A percentile compares a stretch with the other conserved stretches of the same genome.
Conservation (phyloP, 2,888 invertebrate genomes). For the Caenorhabditis becei region DNA sequence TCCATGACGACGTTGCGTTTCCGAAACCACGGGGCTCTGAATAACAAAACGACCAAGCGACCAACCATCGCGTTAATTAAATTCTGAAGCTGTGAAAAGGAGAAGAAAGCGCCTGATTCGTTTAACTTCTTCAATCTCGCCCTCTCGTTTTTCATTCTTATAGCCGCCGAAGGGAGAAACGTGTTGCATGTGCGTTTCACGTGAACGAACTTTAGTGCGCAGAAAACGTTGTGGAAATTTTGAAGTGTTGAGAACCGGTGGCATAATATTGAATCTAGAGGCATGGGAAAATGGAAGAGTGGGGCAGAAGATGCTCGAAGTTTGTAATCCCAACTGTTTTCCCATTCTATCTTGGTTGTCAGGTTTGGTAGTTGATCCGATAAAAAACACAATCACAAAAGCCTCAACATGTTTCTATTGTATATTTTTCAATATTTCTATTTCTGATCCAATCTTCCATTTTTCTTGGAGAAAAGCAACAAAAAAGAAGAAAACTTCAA, state of each 20-base stretch:
- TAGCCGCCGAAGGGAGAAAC: neutral
- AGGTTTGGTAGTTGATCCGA: too few species aligned
- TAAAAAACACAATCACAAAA: too few species aligned
- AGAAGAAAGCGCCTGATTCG: slow-evolving; percentile 6
- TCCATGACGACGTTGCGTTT: slow-evolving; percentile 10
- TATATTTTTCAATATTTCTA: too few species aligned
- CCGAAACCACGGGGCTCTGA: slow-evolving; percentile 1
- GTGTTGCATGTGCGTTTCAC: slow-evolving; percentile 39
- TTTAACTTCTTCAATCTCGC: slow-evolving; percentile 13
- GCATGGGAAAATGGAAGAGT: too few species aligned
- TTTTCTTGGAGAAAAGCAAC: too few species aligned
- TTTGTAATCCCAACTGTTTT: neutral
- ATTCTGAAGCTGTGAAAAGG: slow-evolving; percentile 15
- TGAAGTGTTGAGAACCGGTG: too few species aligned
- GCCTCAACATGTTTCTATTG: too few species aligned
- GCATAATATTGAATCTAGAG: too few species aligned
- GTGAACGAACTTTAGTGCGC: slow-evolving; percentile 11
- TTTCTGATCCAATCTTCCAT: too few species aligned
- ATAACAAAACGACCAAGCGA: neutral
- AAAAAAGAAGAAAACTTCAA: neutral
- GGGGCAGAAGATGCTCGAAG: too few species aligned
- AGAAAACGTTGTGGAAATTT: neutral
- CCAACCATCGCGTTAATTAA: slow-evolving; percentile 11
- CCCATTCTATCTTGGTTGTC: neutral
- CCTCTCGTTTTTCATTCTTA: too few species aligned